Evolutionary conservation across 2,797 vertebrate genomes (phyloP), one percentile per base, ranked within the genome.

Genomic region (Craterocephalus amniculus): DNA sequence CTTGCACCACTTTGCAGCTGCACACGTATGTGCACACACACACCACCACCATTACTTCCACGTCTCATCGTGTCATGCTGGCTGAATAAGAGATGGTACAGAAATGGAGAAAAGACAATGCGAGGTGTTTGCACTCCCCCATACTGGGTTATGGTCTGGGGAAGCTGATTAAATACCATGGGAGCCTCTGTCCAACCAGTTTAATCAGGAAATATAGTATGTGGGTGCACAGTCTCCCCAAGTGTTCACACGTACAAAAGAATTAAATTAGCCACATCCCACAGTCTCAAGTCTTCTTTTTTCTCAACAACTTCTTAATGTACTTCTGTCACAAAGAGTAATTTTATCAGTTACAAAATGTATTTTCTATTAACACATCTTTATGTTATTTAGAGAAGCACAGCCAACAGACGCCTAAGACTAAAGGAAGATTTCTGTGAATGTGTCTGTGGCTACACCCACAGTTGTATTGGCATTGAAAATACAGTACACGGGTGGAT

Each of bases 121-220:
- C 72, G 55, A 75, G 54, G 62, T 87, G 83, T 89, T 87, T 89
- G 88, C 85, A 72, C 80, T 87, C 80, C 81, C 76, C 77, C 87
- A 87, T 88, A 67, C 81, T 78, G 80, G 81, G 83, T 91, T 91
- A 90, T 89, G 83, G 89, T 85, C 89, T 83, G 81, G 80, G 83
- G 90, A 91, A 88, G 81, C 88, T 91, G 88, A 91, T 92, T 90
- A 93, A 92, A 92, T 90, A 90, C 84, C 87, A 86, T 60, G 80
- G 87, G 89, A 87, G 72, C 58, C 76, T 81, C 83, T 81, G 83
- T 88, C 88, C 86, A 86, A 81, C 84, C 76, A 65, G 83, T 84
- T 90, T 84, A 86, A 89, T 90, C 81, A 80, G 89, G 83, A 88
- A 84, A 87, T 87, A 67, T 75, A 81, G 63, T 71, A 76, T 78